Evolutionary conservation across 2,113 vertebrate species (phyloP).

Genomic region (Pseudopipra pipra): DNA sequence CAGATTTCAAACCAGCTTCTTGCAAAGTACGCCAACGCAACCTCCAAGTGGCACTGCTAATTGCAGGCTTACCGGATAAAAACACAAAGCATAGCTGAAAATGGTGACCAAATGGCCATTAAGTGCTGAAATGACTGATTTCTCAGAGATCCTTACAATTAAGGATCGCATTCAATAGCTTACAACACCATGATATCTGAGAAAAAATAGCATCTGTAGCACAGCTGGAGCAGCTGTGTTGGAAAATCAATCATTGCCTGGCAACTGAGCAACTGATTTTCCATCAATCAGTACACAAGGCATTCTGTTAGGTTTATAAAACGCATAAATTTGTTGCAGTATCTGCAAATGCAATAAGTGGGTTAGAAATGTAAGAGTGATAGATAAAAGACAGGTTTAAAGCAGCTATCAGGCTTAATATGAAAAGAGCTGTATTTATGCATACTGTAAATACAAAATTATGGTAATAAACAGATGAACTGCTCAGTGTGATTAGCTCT

Average conservation of each 20-base stretch:
- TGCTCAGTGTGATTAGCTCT: conserved; percentile 23
- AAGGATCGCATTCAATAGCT: conserved; percentile 58
- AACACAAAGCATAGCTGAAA: conserved; percentile 17
- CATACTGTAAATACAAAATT: conserved; percentile 27
- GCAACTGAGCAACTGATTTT: conserved; percentile 78
- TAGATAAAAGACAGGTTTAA: conserved; percentile 61
- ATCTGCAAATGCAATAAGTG: conserved; percentile 72
- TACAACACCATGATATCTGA: conserved; percentile 58
- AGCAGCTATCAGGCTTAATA: not conserved
- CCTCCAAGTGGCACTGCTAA: conserved; percentile 13
- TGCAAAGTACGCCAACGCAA: not conserved
- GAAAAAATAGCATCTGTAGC: conserved; percentile 76
- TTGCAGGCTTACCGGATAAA: conserved; percentile 28
- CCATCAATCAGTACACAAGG: conserved; percentile 79
- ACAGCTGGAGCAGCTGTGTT: conserved; percentile 82
- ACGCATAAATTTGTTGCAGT: conserved; percentile 58
- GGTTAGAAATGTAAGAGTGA: conserved; percentile 26
- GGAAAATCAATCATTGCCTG: conserved; percentile 82
- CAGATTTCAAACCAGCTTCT: conserved; percentile 14
- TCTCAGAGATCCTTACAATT: conserved; percentile 68
- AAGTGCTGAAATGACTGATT: conserved; percentile 54
- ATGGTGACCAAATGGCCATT: conserved; percentile 44
- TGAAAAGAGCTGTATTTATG: conserved; percentile 24
- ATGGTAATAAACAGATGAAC: conserved; percentile 50
- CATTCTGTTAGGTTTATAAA: conserved; percentile 68